Base-by-base conservation (phyloP, 1,140 invertebrate genomes). In the Drosophila elegans region DNA sequence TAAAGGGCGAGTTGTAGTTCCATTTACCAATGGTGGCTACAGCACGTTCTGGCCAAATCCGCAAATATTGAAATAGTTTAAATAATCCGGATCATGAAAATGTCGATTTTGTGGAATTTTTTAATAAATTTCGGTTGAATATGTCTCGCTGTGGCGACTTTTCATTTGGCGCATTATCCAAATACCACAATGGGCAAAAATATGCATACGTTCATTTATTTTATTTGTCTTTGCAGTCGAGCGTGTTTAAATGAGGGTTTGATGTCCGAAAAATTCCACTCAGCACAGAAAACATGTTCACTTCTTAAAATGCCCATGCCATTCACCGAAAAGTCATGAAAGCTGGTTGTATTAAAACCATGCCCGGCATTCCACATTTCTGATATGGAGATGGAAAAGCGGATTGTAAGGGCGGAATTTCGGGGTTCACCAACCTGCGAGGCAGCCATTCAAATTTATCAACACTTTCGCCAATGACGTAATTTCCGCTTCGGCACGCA, bases 1-100 rank as follows among this genome's bases (percentile, higher is more conserved):
- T 16, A 29, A 7, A 13, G n/a, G 4, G 5, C 9, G 4, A 4
- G 25, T 3, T 16, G 2, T n/a, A 39, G 4, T 54, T 13, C 9
- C 42, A 38, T 29, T 60, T 29, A 4, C 9, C 4, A 29, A 48
- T 12, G 25, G 42, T 61, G 21, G 16, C 27, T 34, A 9, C 5
- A 45, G 42, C 71, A 74, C 69, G 71, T 74, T 74, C 41, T 10
- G 10, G 6, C 38, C 25, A 9, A 27, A 36, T 55, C 71, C 72
- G 21, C 72, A 74, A 49, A 62, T 48, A 54, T 49, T 63, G 9
- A 63, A 74, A 63, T 74, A 74, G 56, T 74, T 74, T 36, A 38
- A 73, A 73, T 45, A 55, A 48, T 49, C 25, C 49, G 36, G n/a
- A 29, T 42, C 42, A 41, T 63, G 39, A 27, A 55, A 39, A 74